Base-by-base conservation (phyloP, 2,888 invertebrate species). In the Cheilosia vernalis region DNA sequence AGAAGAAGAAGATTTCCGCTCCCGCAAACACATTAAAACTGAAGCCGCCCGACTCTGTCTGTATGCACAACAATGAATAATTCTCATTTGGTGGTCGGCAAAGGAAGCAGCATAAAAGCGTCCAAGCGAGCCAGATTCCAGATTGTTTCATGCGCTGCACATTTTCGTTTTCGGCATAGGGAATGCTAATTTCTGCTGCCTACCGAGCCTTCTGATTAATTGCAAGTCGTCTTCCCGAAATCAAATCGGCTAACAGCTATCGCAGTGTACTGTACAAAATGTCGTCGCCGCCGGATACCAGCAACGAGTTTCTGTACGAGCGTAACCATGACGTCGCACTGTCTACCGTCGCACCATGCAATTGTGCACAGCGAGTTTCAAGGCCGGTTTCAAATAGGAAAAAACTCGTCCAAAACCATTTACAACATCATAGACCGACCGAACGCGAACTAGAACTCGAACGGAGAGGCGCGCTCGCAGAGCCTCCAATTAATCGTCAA, bases 21-120 rank as follows among this genome's bases (percentile, higher is more conserved):
- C 85, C 81, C 85, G 69, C 85, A 81, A 85, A 85, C 76, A 85
- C 85, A 84, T 74, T 84, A 80, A 84, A 79, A 64, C 69, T 79
- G 42, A 77, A 85, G 84, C 51, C 15, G 15, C 64, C 13, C 24
- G 15, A 19, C 42, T 13, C 53, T 5, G 44, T 72, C 66, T 37
- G 49, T 84, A 74, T 79, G 70, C 80, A 80, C 69, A 84, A 74
- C 84, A 85, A 76, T 81, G 85, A 85, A 85, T 76, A 72, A 76
- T 85, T 85, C 85, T 81, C 76, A 81, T 85, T 81, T 81, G 85
- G 85, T 85, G 85, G 81, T 85, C 85, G 85, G 85, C 72, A n/a
- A 72, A 81, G 76, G 76, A 80, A 81, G 81, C 81, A 79, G 58
- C 58, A 76, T 70, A 85, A 81, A 85, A 85, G 85, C 85, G 81